Base-by-base conservation (phyloP, 2,797 vertebrate species). In the Sebastes nivosus region DNA sequence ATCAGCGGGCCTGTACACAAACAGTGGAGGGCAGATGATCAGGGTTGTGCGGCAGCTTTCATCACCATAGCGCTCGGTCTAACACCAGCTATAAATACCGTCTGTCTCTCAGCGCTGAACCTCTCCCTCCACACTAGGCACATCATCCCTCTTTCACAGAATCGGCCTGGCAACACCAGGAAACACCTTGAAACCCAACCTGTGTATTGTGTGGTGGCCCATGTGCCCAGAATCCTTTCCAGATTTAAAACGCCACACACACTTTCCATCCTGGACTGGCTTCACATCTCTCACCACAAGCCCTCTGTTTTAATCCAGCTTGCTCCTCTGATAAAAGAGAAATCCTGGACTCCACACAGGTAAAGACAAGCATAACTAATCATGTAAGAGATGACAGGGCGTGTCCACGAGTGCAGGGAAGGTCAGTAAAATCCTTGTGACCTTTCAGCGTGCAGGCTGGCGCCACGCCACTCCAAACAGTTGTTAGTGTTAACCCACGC, bases 31-130 rank as follows among this genome's bases (percentile, higher is more conserved):
- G 11, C 12, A 79, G 81, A 83, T 93, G 94, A 95, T 89, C 81
- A 58, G 75, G 78, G 87, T 83, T 83, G 88, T 74, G 72, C 63
- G 77, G 81, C 76, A 77, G 86, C 91, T 94, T 95, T 95, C 92
- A 95, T 89, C 94, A 92, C 79, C 89, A 81, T 86, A 73, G 67
- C 82, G 2, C 61, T 87, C 80, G 25, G 77, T 90, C 78, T 91
- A 93, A 95, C 88, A 89, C 81, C 55, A 6, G 83, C 92, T 95
- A 95, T 95, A 93, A 94, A 96, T 95, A 95, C 85, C 63, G 24
- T 0, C 29, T 29, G 16, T 30, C 79, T 77, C 89, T 90, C 89
- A 88, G 38, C 8, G 72, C 79, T 82, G 20, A 67, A 61, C 57
- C 75, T 69, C 87, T 79, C 85, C 55, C 20, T 77, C 67, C 70